phyloP scores from a whole-genome alignment of 2,888 invertebrate genomes.

The Volucella bombylans region DNA sequence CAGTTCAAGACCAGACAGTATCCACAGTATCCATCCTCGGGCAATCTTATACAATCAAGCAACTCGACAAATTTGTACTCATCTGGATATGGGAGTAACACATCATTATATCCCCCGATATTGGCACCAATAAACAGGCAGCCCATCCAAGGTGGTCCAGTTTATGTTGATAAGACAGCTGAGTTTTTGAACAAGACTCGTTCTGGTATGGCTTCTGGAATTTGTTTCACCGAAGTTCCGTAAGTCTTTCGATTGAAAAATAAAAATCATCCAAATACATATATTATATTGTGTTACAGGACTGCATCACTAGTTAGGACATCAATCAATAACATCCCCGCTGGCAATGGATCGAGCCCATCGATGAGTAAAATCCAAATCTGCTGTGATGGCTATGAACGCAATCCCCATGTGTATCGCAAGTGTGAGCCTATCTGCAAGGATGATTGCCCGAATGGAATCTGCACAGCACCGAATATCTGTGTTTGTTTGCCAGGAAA shows the following conservation, averaged over 20 bases:
- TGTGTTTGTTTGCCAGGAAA: conserved; percentile 83
- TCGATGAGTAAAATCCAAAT: conserved; percentile 86
- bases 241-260: conserved; percentile 77
- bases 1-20: conserved; percentile 59
- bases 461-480: conserved; percentile 83
- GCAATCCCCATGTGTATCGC: conserved; percentile 84
- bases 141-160: conserved; percentile 69
- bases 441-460: conserved; percentile 83
- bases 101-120: conserved; percentile 54
- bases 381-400: conserved; percentile 88
- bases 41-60: conserved; percentile 38
- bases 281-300: conserved; percentile 74
- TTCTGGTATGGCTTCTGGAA: conserved; percentile 79
- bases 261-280: neutral
- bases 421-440: conserved; percentile 83
- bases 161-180: conserved; percentile 79
- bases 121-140: neutral
- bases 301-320: conserved; percentile 78
- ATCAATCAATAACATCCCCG: conserved; percentile 74
- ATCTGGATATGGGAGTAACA: conserved; percentile 79
- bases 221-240: conserved; percentile 82
- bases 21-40: conserved; percentile 42
- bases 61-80: conserved; percentile 18
- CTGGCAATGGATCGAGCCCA: conserved; percentile 83
- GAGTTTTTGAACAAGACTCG: conserved; percentile 81